Conservation (phyloP, 2,797 vertebrate species). For the Thripadectes ignobilis region DNA sequence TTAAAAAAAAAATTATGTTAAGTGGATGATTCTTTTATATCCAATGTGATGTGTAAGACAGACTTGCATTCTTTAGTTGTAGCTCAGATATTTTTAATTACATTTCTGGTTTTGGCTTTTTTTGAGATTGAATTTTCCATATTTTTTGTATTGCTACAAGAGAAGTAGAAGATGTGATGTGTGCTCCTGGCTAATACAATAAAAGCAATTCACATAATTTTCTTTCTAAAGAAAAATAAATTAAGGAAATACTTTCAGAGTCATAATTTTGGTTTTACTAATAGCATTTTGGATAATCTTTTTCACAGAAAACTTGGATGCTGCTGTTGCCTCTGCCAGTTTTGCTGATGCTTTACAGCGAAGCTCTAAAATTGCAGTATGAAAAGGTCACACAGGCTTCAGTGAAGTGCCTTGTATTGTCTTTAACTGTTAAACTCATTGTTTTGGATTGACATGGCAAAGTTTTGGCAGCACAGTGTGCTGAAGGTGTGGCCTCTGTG, state of each 20-base stretch:
- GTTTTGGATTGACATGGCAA: not conserved
- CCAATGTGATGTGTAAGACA: not conserved
- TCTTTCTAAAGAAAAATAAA: slow-evolving; percentile 1
- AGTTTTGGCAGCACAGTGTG: not conserved
- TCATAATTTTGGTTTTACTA: not conserved
- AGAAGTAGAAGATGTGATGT: not conserved
- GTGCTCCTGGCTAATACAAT: not conserved
- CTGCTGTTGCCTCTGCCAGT: not conserved
- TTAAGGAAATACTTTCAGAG: not conserved
- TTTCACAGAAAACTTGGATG: not conserved
- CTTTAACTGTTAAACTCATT: not conserved
- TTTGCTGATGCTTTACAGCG: not conserved
- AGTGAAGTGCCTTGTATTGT: not conserved
- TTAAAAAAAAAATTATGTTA: not conserved
- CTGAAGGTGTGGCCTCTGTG: not conserved
- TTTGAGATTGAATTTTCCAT: not conserved
- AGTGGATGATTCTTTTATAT: not conserved
- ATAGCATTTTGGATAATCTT: not conserved
- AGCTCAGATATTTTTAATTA: not conserved
- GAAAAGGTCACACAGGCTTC: not conserved
- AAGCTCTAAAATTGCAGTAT: not conserved
- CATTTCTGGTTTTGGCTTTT: not conserved
- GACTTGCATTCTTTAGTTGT: not conserved
- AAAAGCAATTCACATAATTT: not conserved
- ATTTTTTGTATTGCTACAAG: not conserved